These are phyloP conservation scores for Drosophila sproati DNA, from an alignment of 1,140 invertebrate genomes.

Conservation along the genomic window DNA sequence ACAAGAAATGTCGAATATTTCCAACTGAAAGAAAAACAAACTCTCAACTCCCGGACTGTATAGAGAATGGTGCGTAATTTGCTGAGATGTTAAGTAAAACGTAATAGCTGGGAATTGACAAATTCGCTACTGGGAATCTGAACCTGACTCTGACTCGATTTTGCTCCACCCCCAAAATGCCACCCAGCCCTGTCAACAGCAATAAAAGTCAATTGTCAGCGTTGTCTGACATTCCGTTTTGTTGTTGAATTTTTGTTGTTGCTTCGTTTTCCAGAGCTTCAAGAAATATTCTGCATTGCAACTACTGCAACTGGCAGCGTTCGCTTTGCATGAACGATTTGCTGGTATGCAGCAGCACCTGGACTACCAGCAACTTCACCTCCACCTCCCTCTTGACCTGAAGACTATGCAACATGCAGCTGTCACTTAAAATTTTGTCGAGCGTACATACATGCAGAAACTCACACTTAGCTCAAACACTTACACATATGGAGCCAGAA, in stretches of 20 bases:
- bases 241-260: constrained; percentile 24
- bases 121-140: constrained; percentile 46
- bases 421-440: constrained; percentile 74
- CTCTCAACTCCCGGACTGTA: constrained; percentile 30
- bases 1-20: constrained; percentile 19
- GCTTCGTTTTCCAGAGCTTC: constrained; percentile 2
- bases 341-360: constrained; percentile 45
- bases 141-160: constrained; percentile 14
- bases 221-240: constrained; percentile 57
- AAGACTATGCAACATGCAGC: constrained; percentile 33
- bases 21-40: constrained; percentile 28
- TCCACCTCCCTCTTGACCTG: constrained; percentile 9
- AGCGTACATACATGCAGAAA: constrained; percentile 22
- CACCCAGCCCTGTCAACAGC: constrained; percentile 55
- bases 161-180: constrained; percentile 2
- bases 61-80: constrained; percentile 76
- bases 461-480: background rate
- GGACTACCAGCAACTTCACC: constrained; percentile 7
- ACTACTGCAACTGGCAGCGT: constrained; percentile 20
- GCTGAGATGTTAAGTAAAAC: constrained; percentile 75
- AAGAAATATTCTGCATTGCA: constrained; percentile 43
- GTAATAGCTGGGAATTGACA: constrained; percentile 75
- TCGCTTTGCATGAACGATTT: constrained; percentile 38
- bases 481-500: background rate
- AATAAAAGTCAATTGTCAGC: constrained; percentile 79